Evolutionary conservation across 2,797 vertebrate genomes (phyloP), one percentile per base, ranked within the genome.

Genomic region (Clarias pachynema): DNA sequence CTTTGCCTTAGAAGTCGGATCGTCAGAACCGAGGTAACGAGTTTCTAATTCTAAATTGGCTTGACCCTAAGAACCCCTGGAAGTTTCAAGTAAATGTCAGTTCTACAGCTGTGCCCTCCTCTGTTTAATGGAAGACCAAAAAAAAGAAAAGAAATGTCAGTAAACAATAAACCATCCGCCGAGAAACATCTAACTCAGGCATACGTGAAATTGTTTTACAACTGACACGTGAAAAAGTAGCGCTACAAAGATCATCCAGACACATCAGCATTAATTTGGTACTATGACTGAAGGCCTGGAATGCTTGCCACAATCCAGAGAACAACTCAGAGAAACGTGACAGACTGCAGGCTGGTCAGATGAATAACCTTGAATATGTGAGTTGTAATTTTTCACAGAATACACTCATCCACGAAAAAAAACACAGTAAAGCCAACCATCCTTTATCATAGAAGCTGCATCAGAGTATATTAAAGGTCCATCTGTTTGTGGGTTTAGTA

Each of bases 401-500:
- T 59, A 81, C 44, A 37, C 57, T 69, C 26, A 10, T 75, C 57
- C 16, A 56, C 57, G 49, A 31, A 53, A 18, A 77, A 84, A 82
- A 84, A 68, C 44, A 24, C 26, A 12, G 69, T 26, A 6, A 34
- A 68, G 3, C 79, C 63, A 68, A 56, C 63, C 60, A 26, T 89
- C 79, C 86, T 89, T 87, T 86, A 89, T 88, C 90, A 88, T 81
- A 83, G 83, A 78, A 72, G 59, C 82, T 75, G 70, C 75, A 70
- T 87, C 85, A 79, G 85, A 87, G 85, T 89, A 89, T 89, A 91
- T 91, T 89, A 90, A 89, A 88, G 72, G 85, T 85, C 88, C 86
- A 86, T 87, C 85, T 90, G 85, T 69, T 65, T 77, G 59, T 70
- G 24, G 85, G 53, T 66, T 75, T 87, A 63, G 63, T 62, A 84